phyloP scores from a whole-genome alignment of 2,797 vertebrate species.

The Trachops cirrhosus region DNA sequence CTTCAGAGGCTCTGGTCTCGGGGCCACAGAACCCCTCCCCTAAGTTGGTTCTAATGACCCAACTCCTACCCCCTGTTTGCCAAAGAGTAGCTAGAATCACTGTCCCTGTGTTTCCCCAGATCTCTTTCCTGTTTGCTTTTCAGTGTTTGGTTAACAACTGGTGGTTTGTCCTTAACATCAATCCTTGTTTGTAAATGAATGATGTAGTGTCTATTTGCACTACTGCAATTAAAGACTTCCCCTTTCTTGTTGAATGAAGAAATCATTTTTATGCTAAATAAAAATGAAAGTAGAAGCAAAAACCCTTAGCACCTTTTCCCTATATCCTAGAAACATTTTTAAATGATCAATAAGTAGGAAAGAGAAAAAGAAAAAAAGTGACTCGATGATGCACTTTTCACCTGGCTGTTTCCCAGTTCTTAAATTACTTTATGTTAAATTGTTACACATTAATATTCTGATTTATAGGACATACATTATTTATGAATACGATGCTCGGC shows the following conservation, averaged over 20 bases:
- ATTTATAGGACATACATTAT: not conserved
- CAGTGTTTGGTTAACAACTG: not conserved
- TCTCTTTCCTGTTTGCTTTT: not conserved
- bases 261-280: not conserved
- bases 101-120: not conserved
- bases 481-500: not conserved
- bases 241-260: not conserved
- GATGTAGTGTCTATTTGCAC: not conserved
- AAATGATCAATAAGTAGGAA: not conserved
- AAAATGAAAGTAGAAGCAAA: not conserved
- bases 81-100: not conserved
- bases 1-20: not conserved
- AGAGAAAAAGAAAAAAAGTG: not conserved
- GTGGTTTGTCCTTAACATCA: not conserved
- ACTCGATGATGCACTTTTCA: not conserved
- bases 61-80: not conserved
- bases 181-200: not conserved
- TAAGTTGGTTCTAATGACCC: fast-evolving
- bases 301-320: not conserved
- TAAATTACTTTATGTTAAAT: not conserved
- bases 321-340: not conserved
- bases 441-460: not conserved
- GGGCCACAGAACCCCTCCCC: not conserved
- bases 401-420: not conserved
- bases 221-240: not conserved